Percentiles rank a stretch among this genome's conserved stretches.
Evolutionary conservation across 1,140 invertebrate genomes (phyloP).

Genomic region (Heliothis subflexa): DNA sequence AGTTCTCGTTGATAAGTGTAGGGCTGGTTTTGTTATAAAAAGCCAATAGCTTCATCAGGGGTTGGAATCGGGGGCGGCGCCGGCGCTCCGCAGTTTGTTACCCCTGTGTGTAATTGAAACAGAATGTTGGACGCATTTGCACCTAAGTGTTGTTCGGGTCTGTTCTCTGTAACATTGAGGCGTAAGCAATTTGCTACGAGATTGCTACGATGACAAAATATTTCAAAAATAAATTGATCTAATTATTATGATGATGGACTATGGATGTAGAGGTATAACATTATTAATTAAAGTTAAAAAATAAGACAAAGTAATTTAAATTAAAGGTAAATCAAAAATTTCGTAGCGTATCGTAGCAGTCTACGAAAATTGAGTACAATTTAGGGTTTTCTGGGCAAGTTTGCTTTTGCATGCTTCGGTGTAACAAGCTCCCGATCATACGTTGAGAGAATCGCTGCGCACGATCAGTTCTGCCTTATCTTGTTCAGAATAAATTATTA

Average conservation of each 20-base stretch:
- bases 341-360: not conserved
- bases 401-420: slow-evolving; percentile 46
- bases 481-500: slow-evolving; percentile 82
- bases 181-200: not conserved
- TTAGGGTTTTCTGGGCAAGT: not conserved
- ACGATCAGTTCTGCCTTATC: slow-evolving; percentile 73
- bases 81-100: slow-evolving; percentile 45
- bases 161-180: not conserved
- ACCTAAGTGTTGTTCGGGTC: slow-evolving; percentile 29
- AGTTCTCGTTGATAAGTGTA: slow-evolving; percentile 14
- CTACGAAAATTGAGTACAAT: not conserved
- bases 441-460: slow-evolving; percentile 68
- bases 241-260: too few relatives aligned
- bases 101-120: slow-evolving; percentile 54
- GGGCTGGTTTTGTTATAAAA: slow-evolving; percentile 36
- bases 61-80: slow-evolving; percentile 28
- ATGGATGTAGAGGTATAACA: too few relatives aligned
- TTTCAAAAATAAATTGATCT: too few relatives aligned
- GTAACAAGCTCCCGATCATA: slow-evolving; percentile 59
- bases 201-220: too few relatives aligned
- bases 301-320: too few relatives aligned
- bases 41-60: slow-evolving; percentile 45
- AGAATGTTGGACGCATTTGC: slow-evolving; percentile 47
- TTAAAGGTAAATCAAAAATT: not conserved
- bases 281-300: too few relatives aligned